These are phyloP conservation scores for Drosophila ananassae DNA, from an alignment of 1,140 invertebrate genomes.

Conservation along the genomic window DNA sequence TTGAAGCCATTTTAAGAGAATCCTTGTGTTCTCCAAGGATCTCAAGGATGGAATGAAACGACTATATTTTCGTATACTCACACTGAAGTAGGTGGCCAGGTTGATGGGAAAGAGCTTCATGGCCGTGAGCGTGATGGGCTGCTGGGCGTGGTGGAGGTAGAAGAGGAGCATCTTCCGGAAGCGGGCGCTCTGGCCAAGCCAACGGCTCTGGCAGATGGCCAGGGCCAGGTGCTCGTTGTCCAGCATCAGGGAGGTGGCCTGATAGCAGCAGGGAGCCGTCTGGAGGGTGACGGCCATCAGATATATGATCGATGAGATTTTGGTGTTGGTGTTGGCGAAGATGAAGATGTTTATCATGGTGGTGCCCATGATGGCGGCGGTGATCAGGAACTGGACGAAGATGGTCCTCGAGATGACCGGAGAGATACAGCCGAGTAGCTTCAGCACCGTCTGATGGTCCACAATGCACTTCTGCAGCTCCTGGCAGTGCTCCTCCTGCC, in stretches of 20 bases:
- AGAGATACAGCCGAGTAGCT: slow-evolving; percentile 33
- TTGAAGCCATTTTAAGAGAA: too few relatives aligned
- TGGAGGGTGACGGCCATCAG: slow-evolving; percentile 53
- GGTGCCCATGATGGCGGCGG: slow-evolving; percentile 52
- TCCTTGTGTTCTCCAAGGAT: too few relatives aligned
- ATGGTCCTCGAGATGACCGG: slow-evolving; percentile 63
- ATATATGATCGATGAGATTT: slow-evolving; percentile 50
- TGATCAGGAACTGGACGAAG: slow-evolving; percentile 63
- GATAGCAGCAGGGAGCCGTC: slow-evolving; percentile 60
- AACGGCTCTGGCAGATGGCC: slow-evolving; percentile 58
- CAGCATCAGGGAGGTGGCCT: slow-evolving; percentile 45
- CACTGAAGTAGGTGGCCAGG: slow-evolving; percentile 57
- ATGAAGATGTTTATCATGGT: slow-evolving; percentile 64
- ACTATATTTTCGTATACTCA: slow-evolving; percentile 21
- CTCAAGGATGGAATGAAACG: too few relatives aligned
- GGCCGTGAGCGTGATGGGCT: slow-evolving; percentile 46
- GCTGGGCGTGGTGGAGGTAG: slow-evolving; percentile 59
- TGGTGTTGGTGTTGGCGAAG: slow-evolving; percentile 52
- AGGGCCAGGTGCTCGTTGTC: slow-evolving; percentile 47
- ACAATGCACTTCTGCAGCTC: slow-evolving; percentile 48
- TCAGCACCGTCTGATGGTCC: slow-evolving; percentile 54
- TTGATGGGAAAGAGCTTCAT: slow-evolving; percentile 65
- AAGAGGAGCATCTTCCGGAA: slow-evolving; percentile 58
- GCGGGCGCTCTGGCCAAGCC: slow-evolving; percentile 44
- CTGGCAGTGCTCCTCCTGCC: slow-evolving; percentile 37